A percentile compares a stretch with the other conserved stretches of the same genome.
Conservation (phyloP, 2,113 vertebrate genomes). For the Alouatta palliata region DNA sequence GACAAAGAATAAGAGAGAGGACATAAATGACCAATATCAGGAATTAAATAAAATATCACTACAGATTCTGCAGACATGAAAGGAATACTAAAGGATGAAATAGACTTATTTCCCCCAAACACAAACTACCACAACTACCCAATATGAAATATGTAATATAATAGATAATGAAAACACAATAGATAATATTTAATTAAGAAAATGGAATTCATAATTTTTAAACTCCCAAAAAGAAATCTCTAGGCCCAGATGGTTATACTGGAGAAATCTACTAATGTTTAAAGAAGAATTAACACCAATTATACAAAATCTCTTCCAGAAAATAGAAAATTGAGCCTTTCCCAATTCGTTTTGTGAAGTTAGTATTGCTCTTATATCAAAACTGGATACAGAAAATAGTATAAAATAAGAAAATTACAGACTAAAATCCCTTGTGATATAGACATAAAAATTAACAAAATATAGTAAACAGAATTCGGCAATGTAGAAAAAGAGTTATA, state of each 20-base stretch:
- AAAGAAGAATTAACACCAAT: not conserved
- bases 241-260: not conserved
- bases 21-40: too few relatives aligned
- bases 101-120: not conserved
- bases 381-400: not conserved
- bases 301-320: not conserved
- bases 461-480: too few relatives aligned
- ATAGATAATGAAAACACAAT: not conserved
- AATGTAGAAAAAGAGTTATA: too few relatives aligned
- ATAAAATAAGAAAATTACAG: not conserved
- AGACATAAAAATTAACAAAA: not conserved
- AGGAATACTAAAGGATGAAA: not conserved
- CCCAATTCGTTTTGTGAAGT: too few relatives aligned
- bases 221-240: not conserved
- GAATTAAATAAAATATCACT: too few relatives aligned
- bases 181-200: not conserved
- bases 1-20: too few relatives aligned
- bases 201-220: not conserved
- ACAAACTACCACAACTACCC: not conserved
- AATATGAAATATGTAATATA: not conserved
- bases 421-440: not conserved
- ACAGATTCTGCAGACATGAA: not conserved
- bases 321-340: not conserved
- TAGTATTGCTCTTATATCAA: not conserved
- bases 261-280: not conserved